Percentiles rank a stretch among this genome's conserved stretches.
Evolutionary conservation across 2,113 vertebrate species (phyloP).

Genomic region (Procavia capensis): DNA sequence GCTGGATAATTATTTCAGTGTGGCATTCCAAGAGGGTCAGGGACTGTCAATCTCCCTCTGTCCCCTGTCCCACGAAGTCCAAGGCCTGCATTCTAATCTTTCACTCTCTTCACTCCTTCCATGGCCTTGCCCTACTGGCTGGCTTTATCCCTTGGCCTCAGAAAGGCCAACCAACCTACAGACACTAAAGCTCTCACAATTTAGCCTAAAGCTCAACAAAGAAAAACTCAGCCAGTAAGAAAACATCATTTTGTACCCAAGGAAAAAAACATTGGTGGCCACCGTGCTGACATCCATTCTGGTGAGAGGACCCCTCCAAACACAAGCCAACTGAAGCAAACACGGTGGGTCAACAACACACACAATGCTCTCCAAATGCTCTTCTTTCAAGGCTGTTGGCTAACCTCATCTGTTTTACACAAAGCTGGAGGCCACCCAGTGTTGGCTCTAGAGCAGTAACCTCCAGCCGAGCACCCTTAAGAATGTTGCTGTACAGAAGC

Average conservation of each 20-base stretch:
- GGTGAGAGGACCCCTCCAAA: neutral
- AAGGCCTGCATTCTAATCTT: neutral
- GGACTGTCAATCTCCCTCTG: neutral
- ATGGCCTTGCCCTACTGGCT: neutral
- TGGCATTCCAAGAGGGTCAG: neutral
- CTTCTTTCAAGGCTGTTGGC: neutral
- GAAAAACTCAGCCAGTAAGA: neutral
- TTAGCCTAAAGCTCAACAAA: neutral
- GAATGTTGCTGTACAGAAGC: neutral
- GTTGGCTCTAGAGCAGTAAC: neutral
- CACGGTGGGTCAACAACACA: neutral
- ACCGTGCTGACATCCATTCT: neutral
- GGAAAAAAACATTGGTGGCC: neutral
- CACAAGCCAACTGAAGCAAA: too few relatives aligned
- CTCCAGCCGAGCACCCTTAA: neutral
- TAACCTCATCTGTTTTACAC: slow-evolving; percentile 44
- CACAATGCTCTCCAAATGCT: fast-evolving
- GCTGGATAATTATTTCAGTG: neutral
- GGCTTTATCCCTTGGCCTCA: neutral
- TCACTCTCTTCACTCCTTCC: neutral
- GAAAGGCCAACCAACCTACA: neutral
- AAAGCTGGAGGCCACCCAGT: neutral
- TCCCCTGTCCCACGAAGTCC: neutral
- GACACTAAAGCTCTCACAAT: neutral
- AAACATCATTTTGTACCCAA: neutral